Conservation (phyloP, 2,113 vertebrate genomes). For the Prunella himalayana region DNA sequence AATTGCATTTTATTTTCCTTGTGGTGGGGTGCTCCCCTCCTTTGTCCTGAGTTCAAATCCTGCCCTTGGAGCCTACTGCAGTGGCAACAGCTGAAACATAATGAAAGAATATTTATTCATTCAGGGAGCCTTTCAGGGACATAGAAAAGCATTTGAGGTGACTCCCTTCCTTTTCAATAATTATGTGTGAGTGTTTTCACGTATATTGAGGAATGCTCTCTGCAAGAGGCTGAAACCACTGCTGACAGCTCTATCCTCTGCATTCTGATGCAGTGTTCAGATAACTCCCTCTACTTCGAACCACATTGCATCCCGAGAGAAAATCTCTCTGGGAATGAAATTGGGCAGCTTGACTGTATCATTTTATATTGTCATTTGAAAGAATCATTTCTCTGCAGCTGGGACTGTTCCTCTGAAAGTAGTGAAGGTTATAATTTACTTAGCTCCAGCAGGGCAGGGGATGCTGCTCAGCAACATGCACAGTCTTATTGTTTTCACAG, state of each 20-base stretch:
- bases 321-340: constrained; percentile 45
- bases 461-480: not conserved
- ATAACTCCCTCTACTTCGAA: constrained; percentile 20
- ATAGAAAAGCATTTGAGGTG: not conserved
- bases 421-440: constrained; percentile 58
- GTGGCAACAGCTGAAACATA: not conserved
- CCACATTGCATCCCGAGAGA: constrained; percentile 23
- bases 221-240: not conserved
- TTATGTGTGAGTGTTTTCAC: not conserved
- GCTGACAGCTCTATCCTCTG: not conserved
- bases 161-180: not conserved
- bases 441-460: constrained; percentile 40
- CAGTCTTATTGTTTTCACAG: constrained; percentile 12
- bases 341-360: constrained; percentile 36
- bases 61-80: not conserved
- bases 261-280: constrained; percentile 31
- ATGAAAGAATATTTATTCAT: not conserved
- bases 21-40: not conserved
- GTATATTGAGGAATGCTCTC: not conserved
- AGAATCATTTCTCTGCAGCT: constrained; percentile 56
- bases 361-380: constrained; percentile 52
- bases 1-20: not conserved
- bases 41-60: not conserved
- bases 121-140: not conserved
- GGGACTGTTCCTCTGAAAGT: constrained; percentile 35